A percentile compares a stretch with the other conserved stretches of the same genome.
Conservation (phyloP, 2,113 vertebrate genomes). For the Maccullochella peelii region DNA sequence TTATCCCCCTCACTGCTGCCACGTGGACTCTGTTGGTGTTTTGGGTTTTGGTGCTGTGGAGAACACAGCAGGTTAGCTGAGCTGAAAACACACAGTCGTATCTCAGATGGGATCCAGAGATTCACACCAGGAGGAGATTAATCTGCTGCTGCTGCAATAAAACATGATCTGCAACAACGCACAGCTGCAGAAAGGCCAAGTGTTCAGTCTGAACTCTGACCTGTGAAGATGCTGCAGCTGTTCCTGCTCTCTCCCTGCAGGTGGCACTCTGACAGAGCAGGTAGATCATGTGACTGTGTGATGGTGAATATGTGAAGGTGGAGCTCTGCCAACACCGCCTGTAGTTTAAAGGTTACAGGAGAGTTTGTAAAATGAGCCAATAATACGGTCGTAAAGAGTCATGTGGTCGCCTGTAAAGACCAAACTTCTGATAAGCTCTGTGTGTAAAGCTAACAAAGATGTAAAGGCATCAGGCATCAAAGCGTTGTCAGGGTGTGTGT, state of each 20-base stretch:
- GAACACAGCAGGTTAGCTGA: background rate
- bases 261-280: background rate
- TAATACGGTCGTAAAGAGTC: background rate
- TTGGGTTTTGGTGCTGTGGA: background rate
- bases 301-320: slow-evolving; percentile 3
- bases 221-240: no score
- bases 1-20: no score
- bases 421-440: background rate
- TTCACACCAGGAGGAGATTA: background rate
- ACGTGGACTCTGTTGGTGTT: background rate
- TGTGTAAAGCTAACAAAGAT: slow-evolving; percentile 6
- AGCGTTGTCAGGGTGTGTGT: background rate
- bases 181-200: background rate
- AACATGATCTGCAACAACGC: background rate
- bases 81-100: background rate
- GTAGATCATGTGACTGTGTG: background rate
- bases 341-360: slow-evolving; percentile 15
- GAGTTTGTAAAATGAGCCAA: slow-evolving; percentile 9
- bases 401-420: background rate
- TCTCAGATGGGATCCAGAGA: background rate
- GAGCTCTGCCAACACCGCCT: background rate
- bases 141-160: background rate
- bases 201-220: background rate
- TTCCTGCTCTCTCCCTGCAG: background rate
- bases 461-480: background rate